Base-by-base conservation (phyloP, 2,888 invertebrate genomes). In the Scelioninae gen. 1 region DNA sequence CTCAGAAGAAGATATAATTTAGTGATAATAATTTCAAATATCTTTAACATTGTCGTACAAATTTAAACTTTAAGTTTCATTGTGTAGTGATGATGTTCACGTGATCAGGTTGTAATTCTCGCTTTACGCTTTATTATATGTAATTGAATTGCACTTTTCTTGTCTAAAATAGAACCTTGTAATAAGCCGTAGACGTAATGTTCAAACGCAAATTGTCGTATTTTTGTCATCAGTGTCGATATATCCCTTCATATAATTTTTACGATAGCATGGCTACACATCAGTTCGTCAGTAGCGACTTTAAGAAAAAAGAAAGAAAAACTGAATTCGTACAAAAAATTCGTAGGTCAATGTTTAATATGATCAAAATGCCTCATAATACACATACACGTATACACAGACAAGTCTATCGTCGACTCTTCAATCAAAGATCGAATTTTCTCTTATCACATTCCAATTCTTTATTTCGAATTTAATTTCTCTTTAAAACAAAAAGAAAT, bases 351-450 rank as follows among this genome's bases (percentile, higher is more conserved):
- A 31, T 53, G 40, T 53, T 9, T 53, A 53, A 49, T n/a, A 29
- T 32, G 16, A 53, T 34, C 0, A 51, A 68, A 8, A n/a, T 8
- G n/a, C n/a, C 55, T 45, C 69, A 32, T 6, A 55, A 43, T 38
- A 45, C 51, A 47, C 29, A 11, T n/a, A 69, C 47, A 69, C 38
- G 10, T n/a, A 55, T 47, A 55, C 72, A 72, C 32, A 56, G 9
- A 85, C 84, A 89, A 89, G 92, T 92, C 92, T 92, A 92, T 92
- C 92, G 92, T 89, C 92, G 92, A 92, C 92, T 92, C 92, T 88
- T 90, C 92, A 91, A 92, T 89, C 89, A 92, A 91, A 90, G 85
- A 88, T 53, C 43, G 32, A 23, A 13, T 23, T 71, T 16, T 47
- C 38, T n/a, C 16, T 6, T 34, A 31, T 15, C 23, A 51, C 29